Evolutionary conservation across 2,888 invertebrate genomes (phyloP).

Genomic region (Pammene fasciana): DNA sequence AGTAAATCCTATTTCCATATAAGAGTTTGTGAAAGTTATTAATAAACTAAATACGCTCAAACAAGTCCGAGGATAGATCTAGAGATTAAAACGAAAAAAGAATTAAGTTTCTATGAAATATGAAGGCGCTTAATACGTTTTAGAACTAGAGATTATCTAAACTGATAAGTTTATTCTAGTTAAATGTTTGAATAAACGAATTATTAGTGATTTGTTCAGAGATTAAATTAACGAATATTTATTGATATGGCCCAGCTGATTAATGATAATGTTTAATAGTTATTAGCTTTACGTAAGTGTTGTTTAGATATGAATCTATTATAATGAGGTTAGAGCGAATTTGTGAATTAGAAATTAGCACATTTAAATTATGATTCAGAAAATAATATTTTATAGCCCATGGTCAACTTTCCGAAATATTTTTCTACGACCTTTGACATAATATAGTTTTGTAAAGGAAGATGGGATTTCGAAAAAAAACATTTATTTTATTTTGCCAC

Average conservation of each 20-base stretch:
- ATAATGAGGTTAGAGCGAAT: conserved; percentile 8
- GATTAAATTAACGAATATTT: conserved; percentile 53
- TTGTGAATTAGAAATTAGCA: background rate
- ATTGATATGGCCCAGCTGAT: conserved; percentile 47
- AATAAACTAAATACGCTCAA: conserved; percentile 45
- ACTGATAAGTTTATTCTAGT: conserved; percentile 51
- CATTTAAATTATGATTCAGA: background rate
- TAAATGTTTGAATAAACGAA: conserved; percentile 43
- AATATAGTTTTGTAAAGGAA: no score
- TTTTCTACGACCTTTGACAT: no score
- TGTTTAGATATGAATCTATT: conserved; percentile 25
- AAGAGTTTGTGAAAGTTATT: conserved; percentile 6
- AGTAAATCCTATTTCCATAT: background rate
- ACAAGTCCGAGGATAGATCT: conserved; percentile 63
- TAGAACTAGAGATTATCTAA: background rate
- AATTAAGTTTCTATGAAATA: background rate
- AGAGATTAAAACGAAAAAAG: conserved; percentile 37
- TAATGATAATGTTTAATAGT: conserved; percentile 44
- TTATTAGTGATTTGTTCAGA: conserved; percentile 50
- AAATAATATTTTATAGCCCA: no score
- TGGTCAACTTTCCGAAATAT: no score
- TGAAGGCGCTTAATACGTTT: background rate
- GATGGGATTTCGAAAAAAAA: no score
- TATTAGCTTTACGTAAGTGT: conserved; percentile 34
- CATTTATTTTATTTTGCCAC: no score